Percentiles rank a stretch among this genome's conserved stretches.
These are phyloP conservation scores for Ptychodera flava DNA, from an alignment of 35 echinoderm and acorn worm genomes.

Conservation along the genomic window DNA sequence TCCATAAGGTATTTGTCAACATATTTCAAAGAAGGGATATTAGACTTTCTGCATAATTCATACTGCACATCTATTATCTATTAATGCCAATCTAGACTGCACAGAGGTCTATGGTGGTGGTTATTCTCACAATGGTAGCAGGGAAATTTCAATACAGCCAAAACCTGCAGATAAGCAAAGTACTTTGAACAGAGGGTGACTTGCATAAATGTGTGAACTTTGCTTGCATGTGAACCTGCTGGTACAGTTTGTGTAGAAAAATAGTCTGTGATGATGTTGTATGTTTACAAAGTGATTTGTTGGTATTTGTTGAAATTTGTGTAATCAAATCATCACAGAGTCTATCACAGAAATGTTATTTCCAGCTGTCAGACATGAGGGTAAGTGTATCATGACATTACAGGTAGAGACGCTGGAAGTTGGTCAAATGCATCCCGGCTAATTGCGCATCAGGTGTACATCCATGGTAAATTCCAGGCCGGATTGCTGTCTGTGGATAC, in stretches of 20 bases:
- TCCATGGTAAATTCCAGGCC: constrained; percentile 28
- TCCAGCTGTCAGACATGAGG: constrained; percentile 16
- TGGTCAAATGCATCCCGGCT: constrained; percentile 3
- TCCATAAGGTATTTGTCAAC: too few species aligned
- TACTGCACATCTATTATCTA: too few species aligned
- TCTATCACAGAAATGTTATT: constrained; percentile 40
- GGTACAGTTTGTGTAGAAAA: constrained; percentile 35
- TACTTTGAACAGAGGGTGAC: constrained; percentile 16
- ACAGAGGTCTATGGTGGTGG: too few species aligned
- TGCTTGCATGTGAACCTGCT: constrained; percentile 9
- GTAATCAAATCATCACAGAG: constrained; percentile 6
- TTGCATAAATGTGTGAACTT: constrained; percentile 9
- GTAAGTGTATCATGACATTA: neutral
- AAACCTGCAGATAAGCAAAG: too few species aligned
- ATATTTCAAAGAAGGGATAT: too few species aligned
- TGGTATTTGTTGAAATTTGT: constrained; percentile 18
- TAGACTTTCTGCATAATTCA: too few species aligned
- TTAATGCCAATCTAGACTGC: too few species aligned
- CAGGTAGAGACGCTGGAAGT: neutral
- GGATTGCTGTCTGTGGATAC: constrained; percentile 32
- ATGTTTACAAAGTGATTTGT: constrained; percentile 13
- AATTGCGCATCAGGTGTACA: neutral
- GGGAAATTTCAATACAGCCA: too few species aligned
- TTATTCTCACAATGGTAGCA: too few species aligned
- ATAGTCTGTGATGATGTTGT: constrained; percentile 14